phyloP scores from a whole-genome alignment of 2,888 invertebrate genomes.

The Unio pictorum region DNA sequence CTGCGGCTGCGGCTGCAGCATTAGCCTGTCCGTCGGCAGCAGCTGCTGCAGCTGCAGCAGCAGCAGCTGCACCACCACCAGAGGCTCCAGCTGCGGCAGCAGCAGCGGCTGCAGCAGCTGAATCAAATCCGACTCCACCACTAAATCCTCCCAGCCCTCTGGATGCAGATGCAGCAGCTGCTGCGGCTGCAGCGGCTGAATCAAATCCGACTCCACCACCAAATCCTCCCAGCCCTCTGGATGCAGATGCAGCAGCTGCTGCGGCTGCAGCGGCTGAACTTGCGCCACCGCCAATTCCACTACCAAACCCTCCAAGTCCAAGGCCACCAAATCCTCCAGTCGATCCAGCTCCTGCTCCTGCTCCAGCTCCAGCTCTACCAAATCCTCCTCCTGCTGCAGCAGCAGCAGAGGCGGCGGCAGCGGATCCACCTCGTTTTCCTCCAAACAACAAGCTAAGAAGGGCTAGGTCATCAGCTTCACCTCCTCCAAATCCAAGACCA shows the following conservation, averaged over 20 bases:
- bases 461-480: no score
- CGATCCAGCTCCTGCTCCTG: not conserved
- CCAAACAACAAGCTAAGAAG: not conserved
- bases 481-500: no score
- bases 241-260: not conserved
- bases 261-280: not conserved
- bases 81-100: constrained; percentile 3
- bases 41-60: not conserved
- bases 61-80: not conserved
- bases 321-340: not conserved
- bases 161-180: constrained; percentile 1
- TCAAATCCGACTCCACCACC: not conserved
- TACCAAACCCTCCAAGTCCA: not conserved
- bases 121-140: not conserved
- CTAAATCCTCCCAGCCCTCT: constrained; percentile 1
- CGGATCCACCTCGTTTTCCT: not conserved
- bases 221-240: not conserved
- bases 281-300: not conserved
- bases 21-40: not conserved
- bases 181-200: constrained; percentile 1
- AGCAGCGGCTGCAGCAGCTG: not conserved
- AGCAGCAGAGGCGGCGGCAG: constrained; percentile 2
- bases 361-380: not conserved
- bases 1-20: constrained; percentile 1
- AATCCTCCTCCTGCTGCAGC: not conserved